These are phyloP conservation scores for Torymus texanus DNA, from an alignment of 2,888 invertebrate species.

Conservation along the genomic window DNA sequence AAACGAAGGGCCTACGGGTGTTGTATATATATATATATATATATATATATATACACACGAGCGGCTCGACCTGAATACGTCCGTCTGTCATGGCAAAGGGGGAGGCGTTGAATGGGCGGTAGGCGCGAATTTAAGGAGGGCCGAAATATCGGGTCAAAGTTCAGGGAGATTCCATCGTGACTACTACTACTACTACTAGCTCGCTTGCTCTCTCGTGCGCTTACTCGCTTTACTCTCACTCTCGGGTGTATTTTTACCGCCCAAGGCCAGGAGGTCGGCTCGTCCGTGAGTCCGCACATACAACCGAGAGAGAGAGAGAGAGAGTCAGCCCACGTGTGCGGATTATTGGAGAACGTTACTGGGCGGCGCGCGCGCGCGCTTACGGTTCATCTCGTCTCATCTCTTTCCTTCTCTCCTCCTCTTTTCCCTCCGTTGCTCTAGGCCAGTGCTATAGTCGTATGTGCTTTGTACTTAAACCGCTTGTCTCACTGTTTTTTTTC, in stretches of 20 bases:
- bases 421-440: too few species aligned
- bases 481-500: too few species aligned
- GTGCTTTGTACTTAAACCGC: too few species aligned
- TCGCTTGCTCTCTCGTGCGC: not conserved
- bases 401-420: too few species aligned
- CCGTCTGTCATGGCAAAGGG: too few species aligned
- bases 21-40: slow-evolving; percentile 1
- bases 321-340: not conserved
- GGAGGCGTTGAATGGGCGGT: not conserved
- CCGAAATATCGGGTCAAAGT: slow-evolving; percentile 65
- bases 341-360: slow-evolving; percentile 41
- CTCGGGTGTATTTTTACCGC: slow-evolving; percentile 60
- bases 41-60: slow-evolving; percentile 16
- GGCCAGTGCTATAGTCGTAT: too few species aligned
- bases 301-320: not conserved
- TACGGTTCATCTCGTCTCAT: too few species aligned
- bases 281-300: not conserved
- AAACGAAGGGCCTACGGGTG: too few species aligned
- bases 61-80: not conserved
- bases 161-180: slow-evolving; percentile 59
- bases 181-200: not conserved
- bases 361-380: slow-evolving; percentile 26
- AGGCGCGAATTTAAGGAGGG: slow-evolving; percentile 28
- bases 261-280: slow-evolving; percentile 58
- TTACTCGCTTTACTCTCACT: not conserved